Evolutionary conservation across 2,797 vertebrate genomes (phyloP).

Genomic region (Spinus olivaceus): DNA sequence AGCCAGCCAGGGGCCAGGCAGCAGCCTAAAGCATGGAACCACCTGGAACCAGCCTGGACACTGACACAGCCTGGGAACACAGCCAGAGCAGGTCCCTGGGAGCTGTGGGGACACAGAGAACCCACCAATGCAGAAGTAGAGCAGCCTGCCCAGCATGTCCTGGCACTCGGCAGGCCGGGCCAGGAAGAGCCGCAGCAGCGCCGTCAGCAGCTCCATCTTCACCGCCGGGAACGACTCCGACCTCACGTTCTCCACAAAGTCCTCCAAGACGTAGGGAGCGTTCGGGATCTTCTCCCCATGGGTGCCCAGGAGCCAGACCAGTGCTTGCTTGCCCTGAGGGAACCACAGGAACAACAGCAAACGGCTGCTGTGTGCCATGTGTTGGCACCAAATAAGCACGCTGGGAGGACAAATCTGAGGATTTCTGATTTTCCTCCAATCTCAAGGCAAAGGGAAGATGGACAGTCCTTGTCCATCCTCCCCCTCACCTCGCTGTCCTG

Average conservation of each 20-base stretch:
- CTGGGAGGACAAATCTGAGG: accelerated
- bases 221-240: slow-evolving; percentile 81
- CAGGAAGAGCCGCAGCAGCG: slow-evolving; percentile 86
- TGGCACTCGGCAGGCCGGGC: slow-evolving; percentile 91
- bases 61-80: slow-evolving; percentile 79
- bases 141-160: slow-evolving; percentile 88
- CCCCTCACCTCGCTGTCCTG: slow-evolving; percentile 88
- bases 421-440: background rate
- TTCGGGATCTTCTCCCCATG: slow-evolving; percentile 84
- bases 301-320: slow-evolving; percentile 90
- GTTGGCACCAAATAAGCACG: accelerated
- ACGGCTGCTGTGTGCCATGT: accelerated
- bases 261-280: slow-evolving; percentile 90
- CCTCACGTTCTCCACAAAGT: slow-evolving; percentile 85
- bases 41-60: slow-evolving; percentile 74
- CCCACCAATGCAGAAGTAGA: slow-evolving; percentile 89
- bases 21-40: background rate
- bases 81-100: slow-evolving; percentile 82
- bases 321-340: slow-evolving; percentile 86
- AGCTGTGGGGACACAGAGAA: slow-evolving; percentile 71
- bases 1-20: background rate
- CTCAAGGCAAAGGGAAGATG: background rate
- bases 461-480: background rate
- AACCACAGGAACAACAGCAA: background rate
- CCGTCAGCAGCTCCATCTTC: slow-evolving; percentile 90